Conservation (phyloP, 1,140 invertebrate genomes). For the Panonychus citri region DNA sequence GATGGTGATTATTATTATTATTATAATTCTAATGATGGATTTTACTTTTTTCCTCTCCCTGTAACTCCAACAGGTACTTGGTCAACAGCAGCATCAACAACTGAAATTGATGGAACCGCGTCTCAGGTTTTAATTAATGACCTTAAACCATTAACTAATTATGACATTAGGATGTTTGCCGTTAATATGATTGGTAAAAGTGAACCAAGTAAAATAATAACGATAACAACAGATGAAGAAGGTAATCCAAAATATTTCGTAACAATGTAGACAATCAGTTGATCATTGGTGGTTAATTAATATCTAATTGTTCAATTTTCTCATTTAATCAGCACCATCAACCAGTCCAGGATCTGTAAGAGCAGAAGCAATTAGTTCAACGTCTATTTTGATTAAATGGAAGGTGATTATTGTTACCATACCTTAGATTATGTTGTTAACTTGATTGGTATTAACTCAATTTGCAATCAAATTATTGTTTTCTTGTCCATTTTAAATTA, state of each 20-base stretch:
- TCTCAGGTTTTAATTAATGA: conserved; percentile 39
- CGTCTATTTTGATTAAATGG: conserved; percentile 25
- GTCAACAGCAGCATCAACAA: neutral
- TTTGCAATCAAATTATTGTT: neutral
- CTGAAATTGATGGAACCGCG: neutral
- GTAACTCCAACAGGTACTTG: neutral
- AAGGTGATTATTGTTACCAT: conserved; percentile 19
- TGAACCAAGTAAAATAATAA: conserved; percentile 64
- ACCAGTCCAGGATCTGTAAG: conserved; percentile 19
- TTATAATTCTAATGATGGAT: too few relatives aligned
- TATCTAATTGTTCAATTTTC: neutral
- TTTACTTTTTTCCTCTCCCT: neutral
- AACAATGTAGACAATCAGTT: neutral
- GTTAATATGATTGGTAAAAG: conserved; percentile 88
- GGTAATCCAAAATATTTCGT: conserved; percentile 18
- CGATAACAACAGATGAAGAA: conserved; percentile 59
- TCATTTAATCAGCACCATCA: conserved; percentile 14
- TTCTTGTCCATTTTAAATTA: neutral
- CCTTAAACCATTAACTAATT: conserved; percentile 65
- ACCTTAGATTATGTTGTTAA: neutral
- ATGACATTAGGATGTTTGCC: conserved; percentile 80
- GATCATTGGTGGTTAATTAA: neutral
- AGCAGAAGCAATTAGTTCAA: conserved; percentile 22
- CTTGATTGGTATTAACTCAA: too few relatives aligned
- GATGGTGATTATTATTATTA: too few relatives aligned